Conservation (phyloP, 2,113 vertebrate genomes). For the human (Homo sapiens) region DNA sequence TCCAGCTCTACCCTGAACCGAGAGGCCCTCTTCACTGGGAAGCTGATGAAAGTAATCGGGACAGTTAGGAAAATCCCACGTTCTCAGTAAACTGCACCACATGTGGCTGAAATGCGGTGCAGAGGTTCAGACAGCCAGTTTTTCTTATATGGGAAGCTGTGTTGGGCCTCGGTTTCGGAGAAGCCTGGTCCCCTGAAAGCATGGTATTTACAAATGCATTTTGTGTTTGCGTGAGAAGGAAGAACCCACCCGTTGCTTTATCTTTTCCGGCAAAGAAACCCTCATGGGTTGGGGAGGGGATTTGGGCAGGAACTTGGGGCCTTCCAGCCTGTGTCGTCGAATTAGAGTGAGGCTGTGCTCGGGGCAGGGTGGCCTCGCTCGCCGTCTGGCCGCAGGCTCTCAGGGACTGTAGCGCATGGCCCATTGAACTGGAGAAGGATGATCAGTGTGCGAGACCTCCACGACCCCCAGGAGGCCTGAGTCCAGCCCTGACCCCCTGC, state of each 20-base stretch:
- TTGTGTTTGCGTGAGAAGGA: background rate
- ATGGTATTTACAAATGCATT: accelerated
- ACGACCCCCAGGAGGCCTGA: background rate
- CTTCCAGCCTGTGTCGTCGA: background rate
- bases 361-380: background rate
- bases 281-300: accelerated
- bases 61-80: background rate
- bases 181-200: background rate
- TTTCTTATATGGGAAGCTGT: background rate
- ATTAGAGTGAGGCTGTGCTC: background rate
- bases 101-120: accelerated
- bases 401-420: background rate
- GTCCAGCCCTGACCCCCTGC: too few relatives aligned
- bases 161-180: background rate
- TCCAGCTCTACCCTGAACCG: background rate
- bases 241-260: background rate
- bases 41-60: background rate
- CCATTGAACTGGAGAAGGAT: background rate
- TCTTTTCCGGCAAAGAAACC: background rate
- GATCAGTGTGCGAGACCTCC: background rate
- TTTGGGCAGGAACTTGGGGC: background rate
- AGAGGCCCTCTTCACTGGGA: background rate
- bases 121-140: background rate
- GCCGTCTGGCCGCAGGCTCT: too few relatives aligned
- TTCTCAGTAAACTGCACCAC: background rate